Conservation (phyloP, 2,113 vertebrate species). For the Triplophysa rosa region DNA sequence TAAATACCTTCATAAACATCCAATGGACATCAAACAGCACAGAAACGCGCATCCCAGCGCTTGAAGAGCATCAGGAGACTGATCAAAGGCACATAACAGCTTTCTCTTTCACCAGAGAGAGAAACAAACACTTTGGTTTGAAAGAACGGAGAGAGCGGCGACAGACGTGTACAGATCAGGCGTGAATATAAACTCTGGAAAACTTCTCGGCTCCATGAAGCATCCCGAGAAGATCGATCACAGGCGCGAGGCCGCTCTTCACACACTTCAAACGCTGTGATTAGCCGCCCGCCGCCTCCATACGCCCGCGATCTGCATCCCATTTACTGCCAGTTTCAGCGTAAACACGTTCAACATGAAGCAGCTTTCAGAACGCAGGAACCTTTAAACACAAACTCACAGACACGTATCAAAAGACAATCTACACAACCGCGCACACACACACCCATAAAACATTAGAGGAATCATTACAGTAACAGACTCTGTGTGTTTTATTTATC, state of each 20-base stretch:
- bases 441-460: conserved; percentile 4
- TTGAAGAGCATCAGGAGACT: conserved; percentile 15
- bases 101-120: neutral
- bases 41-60: conserved; percentile 25
- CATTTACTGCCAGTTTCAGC: conserved; percentile 57
- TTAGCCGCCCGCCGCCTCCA: conserved; percentile 51
- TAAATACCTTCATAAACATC: conserved; percentile 48
- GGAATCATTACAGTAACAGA: conserved; percentile 29
- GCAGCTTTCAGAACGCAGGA: conserved; percentile 46
- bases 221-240: conserved; percentile 54
- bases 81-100: conserved; percentile 45
- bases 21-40: conserved; percentile 45
- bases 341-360: conserved; percentile 63
- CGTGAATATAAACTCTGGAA: conserved; percentile 59
- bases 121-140: conserved; percentile 24
- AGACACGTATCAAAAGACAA: conserved; percentile 52
- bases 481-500: neutral
- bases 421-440: conserved; percentile 5
- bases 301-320: conserved; percentile 52
- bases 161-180: conserved; percentile 35
- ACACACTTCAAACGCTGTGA: conserved; percentile 62
- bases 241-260: conserved; percentile 27
- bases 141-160: conserved; percentile 14
- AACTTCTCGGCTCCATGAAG: conserved; percentile 51
- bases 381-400: conserved; percentile 28